Base-by-base conservation (phyloP, 2,888 invertebrate species). In the Ochropleura plecta region DNA sequence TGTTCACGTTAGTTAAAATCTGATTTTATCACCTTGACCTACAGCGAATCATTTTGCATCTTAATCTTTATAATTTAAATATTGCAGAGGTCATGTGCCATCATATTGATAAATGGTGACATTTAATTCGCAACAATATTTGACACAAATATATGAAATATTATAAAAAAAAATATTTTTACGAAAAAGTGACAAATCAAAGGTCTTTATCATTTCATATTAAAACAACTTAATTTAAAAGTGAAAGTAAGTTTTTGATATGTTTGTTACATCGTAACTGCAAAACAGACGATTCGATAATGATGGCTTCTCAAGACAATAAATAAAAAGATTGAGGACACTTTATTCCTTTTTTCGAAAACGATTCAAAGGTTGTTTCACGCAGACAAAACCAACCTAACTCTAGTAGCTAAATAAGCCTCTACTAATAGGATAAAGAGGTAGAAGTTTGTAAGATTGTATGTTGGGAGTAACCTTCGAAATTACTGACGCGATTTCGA, bases 21-120 rank as follows among this genome's bases (percentile, higher is more conserved):
- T 51, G 5, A 16, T 55, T 14, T 42, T n/a, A 5, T 51, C 42
- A 59, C 85, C 85, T 74, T 84, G 85, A 70, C 73, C 12, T 12
- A 46, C 8, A 76, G 59, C 62, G 42, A 80, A 59, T 60, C 40
- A 73, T 70, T 84, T 72, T 70, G 51, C 55, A 74, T 71, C n/a
- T 55, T 69, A 60, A 18, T 70, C 49, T 53, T 60, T 70, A n/a
- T 59, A 57, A 67, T 59, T 78, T 30, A 51, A 53, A 63, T 44
- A 20, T 64, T 68, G 30, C 30, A 59, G n/a, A 77, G 74, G 65
- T 75, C 44, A 72, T 5, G 16, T 20, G 63, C n/a, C 66, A 46
- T 55, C 48, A 20, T 20, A 40, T 10, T 69, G 42, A 69, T 64
- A 46, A 70, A 78, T 20, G 14, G 4, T 66, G 69, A 68, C 76